Conservation (phyloP, 2,888 invertebrate species). For the Drosophila rellima region DNA sequence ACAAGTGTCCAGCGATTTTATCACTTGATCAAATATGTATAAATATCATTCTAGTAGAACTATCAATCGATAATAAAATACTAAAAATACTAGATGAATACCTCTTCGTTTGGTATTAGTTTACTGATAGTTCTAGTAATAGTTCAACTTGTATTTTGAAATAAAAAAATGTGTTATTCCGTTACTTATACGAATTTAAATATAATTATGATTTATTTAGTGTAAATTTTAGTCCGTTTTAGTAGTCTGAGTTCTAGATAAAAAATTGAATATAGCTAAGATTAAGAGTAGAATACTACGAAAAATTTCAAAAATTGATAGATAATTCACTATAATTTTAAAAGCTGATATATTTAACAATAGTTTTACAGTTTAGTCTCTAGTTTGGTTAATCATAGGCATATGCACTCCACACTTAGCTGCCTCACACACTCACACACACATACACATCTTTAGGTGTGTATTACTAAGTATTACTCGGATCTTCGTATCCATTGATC, state of each 20-base stretch:
- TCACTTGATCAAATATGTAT: conserved; percentile 6
- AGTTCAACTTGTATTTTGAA: too few species aligned
- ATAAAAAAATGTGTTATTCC: too few species aligned
- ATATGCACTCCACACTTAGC: neutral
- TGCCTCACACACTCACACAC: neutral
- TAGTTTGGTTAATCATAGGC: neutral
- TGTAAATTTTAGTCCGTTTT: too few species aligned
- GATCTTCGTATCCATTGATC: conserved; percentile 39
- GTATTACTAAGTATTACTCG: conserved; percentile 3
- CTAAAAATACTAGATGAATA: neutral
- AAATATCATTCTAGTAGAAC: neutral
- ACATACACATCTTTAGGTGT: conserved; percentile 1
- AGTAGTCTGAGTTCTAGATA: too few species aligned
- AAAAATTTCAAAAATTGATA: too few species aligned
- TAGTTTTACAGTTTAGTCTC: neutral
- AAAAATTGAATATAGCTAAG: too few species aligned
- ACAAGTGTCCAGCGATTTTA: conserved; percentile 14
- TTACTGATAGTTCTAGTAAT: too few species aligned
- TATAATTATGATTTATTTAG: too few species aligned
- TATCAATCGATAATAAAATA: neutral
- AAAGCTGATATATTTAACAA: neutral
- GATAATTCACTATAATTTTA: neutral
- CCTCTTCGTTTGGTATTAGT: neutral
- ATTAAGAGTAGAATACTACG: too few species aligned
- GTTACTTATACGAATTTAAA: too few species aligned